Base-by-base conservation (phyloP, 2,888 invertebrate species). In the Acrobasis suavella region DNA sequence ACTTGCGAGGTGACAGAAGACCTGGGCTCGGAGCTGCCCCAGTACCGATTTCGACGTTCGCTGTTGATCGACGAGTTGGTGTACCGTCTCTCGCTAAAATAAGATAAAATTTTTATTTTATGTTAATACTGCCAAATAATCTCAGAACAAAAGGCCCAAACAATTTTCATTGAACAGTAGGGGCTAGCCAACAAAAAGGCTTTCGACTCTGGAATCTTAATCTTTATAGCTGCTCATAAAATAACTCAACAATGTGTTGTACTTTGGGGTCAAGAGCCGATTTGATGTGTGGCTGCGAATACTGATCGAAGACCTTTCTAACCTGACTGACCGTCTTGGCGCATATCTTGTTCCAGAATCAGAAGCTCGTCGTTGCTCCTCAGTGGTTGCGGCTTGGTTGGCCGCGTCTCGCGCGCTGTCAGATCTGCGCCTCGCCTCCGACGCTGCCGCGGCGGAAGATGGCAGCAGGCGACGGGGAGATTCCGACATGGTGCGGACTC, bases 1-100 rank as follows among this genome's bases (percentile, higher is more conserved):
- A 82, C 81, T 73, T 92, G 92, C 0, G 92, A 92, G 0, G 92
- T 89, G 50, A 92, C 91, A 0, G 92, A 92, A 0, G 91, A 85
- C 0, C 91, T 74, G 0, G 92, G 90, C 62, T 92, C 92, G 0
- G 91, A 91, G 3, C 88, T 86, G 2, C 85, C 84, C 87, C 89
- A 91, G 66, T 85, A 87, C 2, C 91, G 32, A 32, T 32, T 86
- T 9, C 91, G 89, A 1, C 91, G 83, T 68, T 92, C 91, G 68
- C 91, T 90, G 75, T 86, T 89, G 64, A 91, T 86, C 3, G 91
- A 91, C 0, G 91, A 82, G 65, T 86, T 90, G 46, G 92, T 91
- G 74, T 81, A 89, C 2, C 92, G 87, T 9, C 92, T 76, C 66
- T 92, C 92, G 65, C 92, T 91, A 64, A 6, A 46, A 46, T 14